These are phyloP conservation scores for Lobophora halterata DNA, from an alignment of 2,888 invertebrate genomes.

Conservation along the genomic window DNA sequence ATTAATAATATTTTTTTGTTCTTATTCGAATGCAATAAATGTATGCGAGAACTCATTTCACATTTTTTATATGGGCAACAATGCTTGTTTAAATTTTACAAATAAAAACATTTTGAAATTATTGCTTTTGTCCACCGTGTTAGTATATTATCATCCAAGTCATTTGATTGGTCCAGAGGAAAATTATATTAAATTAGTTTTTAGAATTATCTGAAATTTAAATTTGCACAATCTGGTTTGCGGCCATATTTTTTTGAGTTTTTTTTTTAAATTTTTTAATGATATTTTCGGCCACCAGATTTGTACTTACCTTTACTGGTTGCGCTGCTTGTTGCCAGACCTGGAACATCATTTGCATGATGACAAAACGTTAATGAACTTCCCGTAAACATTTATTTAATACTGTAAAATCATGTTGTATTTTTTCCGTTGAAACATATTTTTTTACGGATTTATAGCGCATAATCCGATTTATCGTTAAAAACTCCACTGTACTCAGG, in stretches of 20 bases:
- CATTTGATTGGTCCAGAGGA: constrained; percentile 46
- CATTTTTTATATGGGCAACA: constrained; percentile 20
- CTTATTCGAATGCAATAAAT: constrained; percentile 30
- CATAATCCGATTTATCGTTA: too few species aligned
- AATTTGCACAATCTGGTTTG: constrained; percentile 35
- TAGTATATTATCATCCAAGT: constrained; percentile 18
- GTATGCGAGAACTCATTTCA: constrained; percentile 38
- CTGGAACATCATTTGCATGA: constrained; percentile 22
- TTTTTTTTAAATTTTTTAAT: constrained; percentile 26
- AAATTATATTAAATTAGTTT: constrained; percentile 37
- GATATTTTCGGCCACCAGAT: constrained; percentile 35
- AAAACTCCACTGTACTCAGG: too few species aligned
- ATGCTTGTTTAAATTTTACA: constrained; percentile 12
- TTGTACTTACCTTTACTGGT: constrained; percentile 44
- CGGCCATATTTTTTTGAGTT: constrained; percentile 31
- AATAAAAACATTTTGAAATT: constrained; percentile 7
- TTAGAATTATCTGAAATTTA: constrained; percentile 22
- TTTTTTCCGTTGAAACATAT: too few species aligned
- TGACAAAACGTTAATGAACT: too few species aligned
- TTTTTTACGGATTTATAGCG: too few species aligned
- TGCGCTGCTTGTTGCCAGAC: constrained; percentile 37
- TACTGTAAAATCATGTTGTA: too few species aligned
- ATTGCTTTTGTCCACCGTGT: constrained; percentile 11
- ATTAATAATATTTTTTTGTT: constrained; percentile 37
- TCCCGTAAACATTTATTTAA: too few species aligned